Evolutionary conservation across 2,888 invertebrate species (phyloP).

Genomic region (Metallyticus violacea): DNA sequence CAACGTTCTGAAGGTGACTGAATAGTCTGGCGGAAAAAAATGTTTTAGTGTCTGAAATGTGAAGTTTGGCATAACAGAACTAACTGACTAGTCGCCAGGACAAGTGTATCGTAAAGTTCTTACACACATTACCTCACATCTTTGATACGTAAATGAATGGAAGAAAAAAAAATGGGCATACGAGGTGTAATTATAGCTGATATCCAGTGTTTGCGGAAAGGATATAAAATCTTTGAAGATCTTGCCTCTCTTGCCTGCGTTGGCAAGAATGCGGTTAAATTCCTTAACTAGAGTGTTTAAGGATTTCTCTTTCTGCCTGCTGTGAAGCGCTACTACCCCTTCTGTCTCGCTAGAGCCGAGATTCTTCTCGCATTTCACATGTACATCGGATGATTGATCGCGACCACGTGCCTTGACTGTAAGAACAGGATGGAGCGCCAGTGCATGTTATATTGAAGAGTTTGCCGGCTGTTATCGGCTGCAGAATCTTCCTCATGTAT

Average conservation of each 20-base stretch:
- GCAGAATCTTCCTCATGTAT: neutral
- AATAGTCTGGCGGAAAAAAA: too few relatives aligned
- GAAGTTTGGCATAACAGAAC: too few relatives aligned
- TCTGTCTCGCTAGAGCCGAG: neutral
- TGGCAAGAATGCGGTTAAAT: neutral
- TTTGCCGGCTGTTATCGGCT: neutral
- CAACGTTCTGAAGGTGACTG: too few relatives aligned
- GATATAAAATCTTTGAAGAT: neutral
- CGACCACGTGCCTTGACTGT: neutral
- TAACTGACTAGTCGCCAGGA: too few relatives aligned
- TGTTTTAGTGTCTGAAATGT: too few relatives aligned
- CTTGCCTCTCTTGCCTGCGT: neutral
- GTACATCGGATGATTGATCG: constrained; percentile 12
- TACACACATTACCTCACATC: too few relatives aligned
- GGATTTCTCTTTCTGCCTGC: neutral
- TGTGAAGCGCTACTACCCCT: neutral
- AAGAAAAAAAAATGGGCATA: too few relatives aligned
- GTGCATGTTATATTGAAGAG: neutral
- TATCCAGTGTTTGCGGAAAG: too few relatives aligned
- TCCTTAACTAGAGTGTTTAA: neutral
- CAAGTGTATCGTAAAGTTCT: too few relatives aligned
- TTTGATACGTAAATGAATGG: too few relatives aligned
- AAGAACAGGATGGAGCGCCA: neutral
- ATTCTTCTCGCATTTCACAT: constrained; percentile 11
- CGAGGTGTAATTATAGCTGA: too few relatives aligned